phyloP scores from a whole-genome alignment of 2,888 invertebrate species.

The Aspidiotus rigidus region DNA sequence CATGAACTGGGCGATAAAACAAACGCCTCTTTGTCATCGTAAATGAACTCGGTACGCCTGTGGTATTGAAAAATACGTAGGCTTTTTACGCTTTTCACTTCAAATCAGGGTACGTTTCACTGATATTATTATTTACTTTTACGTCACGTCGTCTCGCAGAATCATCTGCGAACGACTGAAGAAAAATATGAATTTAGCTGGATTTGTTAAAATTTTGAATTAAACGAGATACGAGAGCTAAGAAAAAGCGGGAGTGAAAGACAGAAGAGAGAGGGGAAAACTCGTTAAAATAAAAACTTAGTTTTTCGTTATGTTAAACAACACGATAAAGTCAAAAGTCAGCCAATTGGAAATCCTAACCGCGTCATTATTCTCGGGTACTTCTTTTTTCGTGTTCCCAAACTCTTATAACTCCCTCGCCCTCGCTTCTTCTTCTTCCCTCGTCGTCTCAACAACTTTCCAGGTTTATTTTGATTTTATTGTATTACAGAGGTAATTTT shows the following conservation, averaged over 20 bases:
- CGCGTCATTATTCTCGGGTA: not conserved
- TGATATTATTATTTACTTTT: not conserved
- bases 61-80: not conserved
- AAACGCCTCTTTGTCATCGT: conserved; percentile 4
- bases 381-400: conserved; percentile 2
- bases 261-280: not conserved
- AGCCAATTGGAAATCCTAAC: conserved; percentile 1
- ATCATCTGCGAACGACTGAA: not conserved
- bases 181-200: not conserved
- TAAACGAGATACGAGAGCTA: not conserved
- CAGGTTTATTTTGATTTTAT: conserved; percentile 2
- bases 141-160: not conserved
- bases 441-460: not conserved
- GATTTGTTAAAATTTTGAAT: not conserved
- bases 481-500: conserved; percentile 1
- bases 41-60: not conserved
- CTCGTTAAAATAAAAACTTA: not conserved
- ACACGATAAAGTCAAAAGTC: not conserved
- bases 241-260: too few relatives aligned
- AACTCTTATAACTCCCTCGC: not conserved
- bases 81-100: too few relatives aligned
- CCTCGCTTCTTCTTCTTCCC: not conserved
- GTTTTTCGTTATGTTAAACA: conserved; percentile 1
- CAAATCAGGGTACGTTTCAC: too few relatives aligned
- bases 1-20: not conserved